Conservation (phyloP, 2,888 invertebrate genomes). For the Synergus japonicus region DNA sequence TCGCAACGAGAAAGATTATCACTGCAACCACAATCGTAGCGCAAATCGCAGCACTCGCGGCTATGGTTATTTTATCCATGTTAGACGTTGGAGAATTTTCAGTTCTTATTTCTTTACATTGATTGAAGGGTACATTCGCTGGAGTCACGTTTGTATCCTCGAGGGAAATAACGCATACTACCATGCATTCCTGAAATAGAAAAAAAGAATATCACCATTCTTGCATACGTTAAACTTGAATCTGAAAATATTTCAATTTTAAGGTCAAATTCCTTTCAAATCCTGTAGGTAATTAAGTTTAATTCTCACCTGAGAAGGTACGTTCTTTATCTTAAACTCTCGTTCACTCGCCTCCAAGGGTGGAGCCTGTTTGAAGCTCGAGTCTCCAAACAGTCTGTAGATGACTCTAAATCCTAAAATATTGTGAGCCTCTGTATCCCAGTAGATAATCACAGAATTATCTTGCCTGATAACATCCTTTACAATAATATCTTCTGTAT, state of each 20-base stretch:
- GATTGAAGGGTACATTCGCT: constrained; percentile 89
- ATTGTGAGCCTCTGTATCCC: constrained; percentile 93
- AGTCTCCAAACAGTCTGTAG: constrained; percentile 93
- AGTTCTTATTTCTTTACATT: constrained; percentile 93
- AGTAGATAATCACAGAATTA: constrained; percentile 92
- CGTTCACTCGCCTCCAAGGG: constrained; percentile 92
- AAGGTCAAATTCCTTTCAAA: neutral
- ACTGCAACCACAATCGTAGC: constrained; percentile 94
- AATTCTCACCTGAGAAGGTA: constrained; percentile 87
- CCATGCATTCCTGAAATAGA: constrained; percentile 88
- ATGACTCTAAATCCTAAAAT: constrained; percentile 79
- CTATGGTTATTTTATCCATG: constrained; percentile 97
- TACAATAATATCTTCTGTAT: constrained; percentile 89
- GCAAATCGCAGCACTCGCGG: constrained; percentile 94
- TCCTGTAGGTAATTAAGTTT: constrained; percentile 53
- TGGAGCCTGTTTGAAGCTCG: constrained; percentile 93
- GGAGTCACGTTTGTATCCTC: constrained; percentile 94
- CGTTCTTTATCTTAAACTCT: constrained; percentile 95
- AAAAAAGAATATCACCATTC: neutral
- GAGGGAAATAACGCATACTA: constrained; percentile 94
- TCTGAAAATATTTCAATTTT: neutral
- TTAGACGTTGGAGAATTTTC: constrained; percentile 90
- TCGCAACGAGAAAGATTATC: constrained; percentile 92
- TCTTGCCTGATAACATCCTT: constrained; percentile 92
- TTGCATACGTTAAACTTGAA: neutral